Evolutionary conservation across 2,113 vertebrate genomes (phyloP).

Genomic region (Hyperopisus bebe): DNA sequence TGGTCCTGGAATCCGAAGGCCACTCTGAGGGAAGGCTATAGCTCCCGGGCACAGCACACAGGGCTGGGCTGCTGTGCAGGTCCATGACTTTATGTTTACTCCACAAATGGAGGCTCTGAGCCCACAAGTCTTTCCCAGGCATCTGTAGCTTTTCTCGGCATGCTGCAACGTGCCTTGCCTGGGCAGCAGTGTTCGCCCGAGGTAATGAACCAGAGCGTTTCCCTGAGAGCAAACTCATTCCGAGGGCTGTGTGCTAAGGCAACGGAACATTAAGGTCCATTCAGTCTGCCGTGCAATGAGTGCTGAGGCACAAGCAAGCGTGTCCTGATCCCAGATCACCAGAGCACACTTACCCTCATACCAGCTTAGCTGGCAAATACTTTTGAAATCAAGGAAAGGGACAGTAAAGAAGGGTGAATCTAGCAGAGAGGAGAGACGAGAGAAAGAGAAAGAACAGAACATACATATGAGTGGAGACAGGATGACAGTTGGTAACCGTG

Average conservation of each 20-base stretch:
- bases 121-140: conserved; percentile 22
- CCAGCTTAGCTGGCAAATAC: conserved; percentile 47
- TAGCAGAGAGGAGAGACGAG: conserved; percentile 15
- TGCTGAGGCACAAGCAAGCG: not conserved
- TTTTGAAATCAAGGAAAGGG: conserved; percentile 62
- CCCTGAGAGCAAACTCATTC: not conserved
- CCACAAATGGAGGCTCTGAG: conserved; percentile 12
- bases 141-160: conserved; percentile 38
- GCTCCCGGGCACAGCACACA: not conserved
- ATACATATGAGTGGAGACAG: not conserved
- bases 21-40: not conserved
- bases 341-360: conserved; percentile 54
- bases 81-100: not conserved
- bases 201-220: conserved; percentile 26
- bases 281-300: not conserved
- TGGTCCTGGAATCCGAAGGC: not conserved
- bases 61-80: not conserved
- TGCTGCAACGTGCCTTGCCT: conserved; percentile 19
- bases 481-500: not conserved
- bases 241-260: not conserved
- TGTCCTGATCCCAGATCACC: not conserved
- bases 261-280: not conserved
- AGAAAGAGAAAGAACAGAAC: not conserved
- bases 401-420: conserved; percentile 46
- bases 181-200: conserved; percentile 15